Percentiles rank a stretch among this genome's conserved stretches.
These are phyloP conservation scores for Daktulosphaira vitifoliae DNA, from an alignment of 1,140 invertebrate genomes.

Conservation along the genomic window DNA sequence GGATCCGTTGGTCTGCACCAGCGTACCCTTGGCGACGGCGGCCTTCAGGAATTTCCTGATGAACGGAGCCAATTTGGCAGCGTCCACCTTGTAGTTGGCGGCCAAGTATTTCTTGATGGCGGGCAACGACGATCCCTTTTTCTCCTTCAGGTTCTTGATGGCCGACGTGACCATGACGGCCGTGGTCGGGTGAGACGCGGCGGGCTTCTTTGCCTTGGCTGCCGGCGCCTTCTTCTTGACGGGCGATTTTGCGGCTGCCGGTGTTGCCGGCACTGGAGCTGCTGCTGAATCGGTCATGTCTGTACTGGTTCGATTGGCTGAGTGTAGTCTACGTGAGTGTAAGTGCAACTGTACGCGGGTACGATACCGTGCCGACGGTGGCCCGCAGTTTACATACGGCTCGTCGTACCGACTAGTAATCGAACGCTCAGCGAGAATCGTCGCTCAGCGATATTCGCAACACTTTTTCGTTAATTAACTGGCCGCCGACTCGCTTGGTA, in stretches of 20 bases:
- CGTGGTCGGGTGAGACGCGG: slow-evolving; percentile 40
- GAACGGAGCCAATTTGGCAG: slow-evolving; percentile 43
- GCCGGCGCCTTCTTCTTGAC: slow-evolving; percentile 34
- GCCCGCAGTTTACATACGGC: too few relatives aligned
- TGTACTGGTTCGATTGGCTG: too few relatives aligned
- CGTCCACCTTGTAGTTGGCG: slow-evolving; percentile 46
- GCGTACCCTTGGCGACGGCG: slow-evolving; percentile 42
- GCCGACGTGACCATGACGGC: slow-evolving; percentile 46
- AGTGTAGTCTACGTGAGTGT: too few relatives aligned
- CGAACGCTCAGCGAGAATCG: too few relatives aligned
- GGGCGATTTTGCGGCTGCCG: slow-evolving; percentile 24
- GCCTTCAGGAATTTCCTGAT: slow-evolving; percentile 45
- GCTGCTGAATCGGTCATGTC: background rate
- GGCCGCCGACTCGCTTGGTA: too few relatives aligned
- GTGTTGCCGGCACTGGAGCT: slow-evolving; percentile 22
- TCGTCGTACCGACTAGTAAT: too few relatives aligned
- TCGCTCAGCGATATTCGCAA: too few relatives aligned
- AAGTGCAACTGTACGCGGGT: too few relatives aligned
- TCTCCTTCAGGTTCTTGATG: slow-evolving; percentile 47
- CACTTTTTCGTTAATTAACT: too few relatives aligned
- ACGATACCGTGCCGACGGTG: too few relatives aligned
- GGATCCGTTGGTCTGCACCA: slow-evolving; percentile 45
- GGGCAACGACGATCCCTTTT: slow-evolving; percentile 47
- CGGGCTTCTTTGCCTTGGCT: too few relatives aligned
- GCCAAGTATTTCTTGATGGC: slow-evolving; percentile 52